These are phyloP conservation scores for Papilio polytes DNA, from an alignment of 1,140 invertebrate species.

Conservation along the genomic window DNA sequence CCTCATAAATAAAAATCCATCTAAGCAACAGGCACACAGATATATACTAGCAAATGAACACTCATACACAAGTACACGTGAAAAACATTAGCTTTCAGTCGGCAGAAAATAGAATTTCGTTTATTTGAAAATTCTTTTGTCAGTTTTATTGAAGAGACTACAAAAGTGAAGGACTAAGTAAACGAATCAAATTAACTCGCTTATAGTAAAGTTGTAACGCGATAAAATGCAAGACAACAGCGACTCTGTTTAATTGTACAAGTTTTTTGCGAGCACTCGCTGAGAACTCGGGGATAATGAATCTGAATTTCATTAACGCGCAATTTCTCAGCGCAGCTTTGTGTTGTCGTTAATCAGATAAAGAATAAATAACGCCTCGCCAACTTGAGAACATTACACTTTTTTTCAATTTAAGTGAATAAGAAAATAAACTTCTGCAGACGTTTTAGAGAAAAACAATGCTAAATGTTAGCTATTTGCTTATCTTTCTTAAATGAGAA, in stretches of 20 bases:
- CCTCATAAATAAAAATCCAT: too few relatives aligned
- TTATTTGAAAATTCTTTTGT: constrained; percentile 13
- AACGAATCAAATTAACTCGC: constrained; percentile 33
- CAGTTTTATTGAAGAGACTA: background rate
- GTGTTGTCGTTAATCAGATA: constrained; percentile 38
- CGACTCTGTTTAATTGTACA: constrained; percentile 29
- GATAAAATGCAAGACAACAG: constrained; percentile 34
- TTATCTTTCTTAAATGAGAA: background rate
- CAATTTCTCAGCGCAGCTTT: constrained; percentile 33
- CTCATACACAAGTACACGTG: too few relatives aligned
- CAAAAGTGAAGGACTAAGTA: background rate
- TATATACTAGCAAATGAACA: too few relatives aligned
- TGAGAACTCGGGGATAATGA: constrained; percentile 23
- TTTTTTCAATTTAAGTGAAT: constrained; percentile 29
- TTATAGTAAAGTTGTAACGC: constrained; percentile 31
- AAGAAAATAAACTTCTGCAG: constrained; percentile 16
- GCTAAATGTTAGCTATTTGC: background rate
- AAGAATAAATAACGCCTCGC: constrained; percentile 34
- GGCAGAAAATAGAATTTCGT: background rate
- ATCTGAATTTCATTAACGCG: constrained; percentile 39
- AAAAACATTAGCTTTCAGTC: too few relatives aligned
- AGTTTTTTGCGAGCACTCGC: constrained; percentile 33
- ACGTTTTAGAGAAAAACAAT: constrained; percentile 26
- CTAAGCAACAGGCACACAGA: too few relatives aligned
- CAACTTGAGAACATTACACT: constrained; percentile 25